A percentile compares a stretch with the other conserved stretches of the same genome.
These are phyloP conservation scores for Pachycephala philippinensis DNA, from an alignment of 2,113 vertebrate species.

Conservation along the genomic window DNA sequence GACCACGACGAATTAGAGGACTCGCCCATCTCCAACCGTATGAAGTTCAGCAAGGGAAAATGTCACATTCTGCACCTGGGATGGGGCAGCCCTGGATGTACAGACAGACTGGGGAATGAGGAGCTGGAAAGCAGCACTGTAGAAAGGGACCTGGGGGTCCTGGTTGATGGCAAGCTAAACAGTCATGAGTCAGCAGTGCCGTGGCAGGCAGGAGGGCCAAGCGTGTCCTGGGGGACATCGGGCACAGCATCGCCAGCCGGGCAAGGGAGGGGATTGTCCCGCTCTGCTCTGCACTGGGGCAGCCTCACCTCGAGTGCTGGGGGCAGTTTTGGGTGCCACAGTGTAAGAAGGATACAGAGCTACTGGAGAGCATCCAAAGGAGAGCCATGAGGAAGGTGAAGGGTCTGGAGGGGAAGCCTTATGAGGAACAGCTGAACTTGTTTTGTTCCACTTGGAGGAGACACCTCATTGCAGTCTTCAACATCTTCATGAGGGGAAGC, in stretches of 20 bases:
- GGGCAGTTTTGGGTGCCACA: neutral
- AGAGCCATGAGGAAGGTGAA: neutral
- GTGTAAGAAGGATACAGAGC: neutral
- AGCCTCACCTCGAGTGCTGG: neutral
- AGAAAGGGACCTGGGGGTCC: neutral
- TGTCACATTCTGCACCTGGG: rapidly evolving
- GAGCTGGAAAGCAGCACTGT: rapidly evolving
- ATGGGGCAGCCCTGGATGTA: no score
- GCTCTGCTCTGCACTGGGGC: neutral
- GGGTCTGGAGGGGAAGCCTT: neutral
- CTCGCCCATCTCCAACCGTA: rapidly evolving
- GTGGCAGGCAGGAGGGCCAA: neutral
- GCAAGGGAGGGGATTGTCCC: neutral
- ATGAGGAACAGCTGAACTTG: neutral
- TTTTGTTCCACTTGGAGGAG: neutral
- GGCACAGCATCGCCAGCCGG: rapidly evolving
- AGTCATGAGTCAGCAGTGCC: neutral
- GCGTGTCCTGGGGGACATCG: rapidly evolving
- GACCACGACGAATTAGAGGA: neutral
- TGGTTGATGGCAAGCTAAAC: rapidly evolving
- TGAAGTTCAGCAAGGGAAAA: neutral
- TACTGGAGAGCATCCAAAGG: neutral
- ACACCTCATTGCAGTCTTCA: neutral
- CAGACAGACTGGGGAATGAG: neutral
- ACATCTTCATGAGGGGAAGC: neutral